phyloP scores from a whole-genome alignment of 2,113 vertebrate species.

The Corapipo altera region DNA sequence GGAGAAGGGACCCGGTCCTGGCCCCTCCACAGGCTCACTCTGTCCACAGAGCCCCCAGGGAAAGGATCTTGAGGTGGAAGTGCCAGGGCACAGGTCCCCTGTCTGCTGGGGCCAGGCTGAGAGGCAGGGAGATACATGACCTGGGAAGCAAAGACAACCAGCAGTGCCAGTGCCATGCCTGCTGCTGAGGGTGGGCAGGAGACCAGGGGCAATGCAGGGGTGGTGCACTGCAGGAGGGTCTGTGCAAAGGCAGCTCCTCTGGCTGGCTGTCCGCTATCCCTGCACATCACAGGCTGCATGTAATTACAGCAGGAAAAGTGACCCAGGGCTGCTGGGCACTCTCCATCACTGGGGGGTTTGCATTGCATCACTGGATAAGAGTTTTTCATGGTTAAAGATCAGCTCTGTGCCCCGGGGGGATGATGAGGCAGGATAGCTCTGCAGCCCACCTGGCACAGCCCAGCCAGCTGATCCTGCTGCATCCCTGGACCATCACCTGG shows the following conservation, averaged over 20 bases:
- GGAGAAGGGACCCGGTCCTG: too few species aligned
- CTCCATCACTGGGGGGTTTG: background rate
- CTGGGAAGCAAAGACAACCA: background rate
- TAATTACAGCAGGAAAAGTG: background rate
- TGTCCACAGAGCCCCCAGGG: accelerated
- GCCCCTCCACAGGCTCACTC: background rate
- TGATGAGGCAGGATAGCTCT: background rate
- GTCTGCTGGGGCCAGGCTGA: background rate
- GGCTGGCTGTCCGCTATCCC: accelerated
- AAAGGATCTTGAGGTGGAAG: background rate
- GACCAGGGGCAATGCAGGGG: background rate
- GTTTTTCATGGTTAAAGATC: background rate
- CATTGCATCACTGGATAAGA: background rate
- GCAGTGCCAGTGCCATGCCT: background rate
- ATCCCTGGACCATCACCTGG: background rate
- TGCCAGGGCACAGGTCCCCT: background rate
- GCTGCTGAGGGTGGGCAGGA: background rate
- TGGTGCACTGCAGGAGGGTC: background rate
- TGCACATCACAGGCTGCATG: background rate
- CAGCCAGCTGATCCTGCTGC: background rate
- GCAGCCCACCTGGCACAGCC: accelerated
- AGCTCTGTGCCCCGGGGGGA: accelerated
- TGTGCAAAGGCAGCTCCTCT: background rate
- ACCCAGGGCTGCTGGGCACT: background rate
- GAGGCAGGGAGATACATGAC: background rate